These are phyloP conservation scores for Sarcophaga peregrina DNA, from an alignment of 1,140 invertebrate species.

Conservation along the genomic window DNA sequence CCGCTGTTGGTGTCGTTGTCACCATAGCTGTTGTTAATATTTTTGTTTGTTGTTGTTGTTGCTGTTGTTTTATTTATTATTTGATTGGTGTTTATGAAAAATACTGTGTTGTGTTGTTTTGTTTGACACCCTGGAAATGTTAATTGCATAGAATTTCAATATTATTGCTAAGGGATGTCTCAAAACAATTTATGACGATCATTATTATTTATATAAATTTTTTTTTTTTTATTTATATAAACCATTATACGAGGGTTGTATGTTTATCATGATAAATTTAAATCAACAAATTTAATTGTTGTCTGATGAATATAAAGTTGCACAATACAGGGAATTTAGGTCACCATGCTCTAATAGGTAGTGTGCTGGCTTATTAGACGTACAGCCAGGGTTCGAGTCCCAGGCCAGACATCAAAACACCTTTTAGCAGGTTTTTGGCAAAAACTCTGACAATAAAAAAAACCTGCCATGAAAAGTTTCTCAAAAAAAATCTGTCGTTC, in stretches of 20 bases:
- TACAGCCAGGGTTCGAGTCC: too few relatives aligned
- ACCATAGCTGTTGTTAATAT: neutral
- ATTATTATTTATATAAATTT: neutral
- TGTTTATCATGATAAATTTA: neutral
- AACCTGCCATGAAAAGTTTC: too few relatives aligned
- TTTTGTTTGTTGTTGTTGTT: neutral
- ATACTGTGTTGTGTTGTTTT: neutral
- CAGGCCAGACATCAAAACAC: too few relatives aligned
- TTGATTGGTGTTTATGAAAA: conserved; percentile 1
- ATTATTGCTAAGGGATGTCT: conserved; percentile 34
- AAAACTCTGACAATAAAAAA: too few relatives aligned
- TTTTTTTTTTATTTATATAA: neutral
- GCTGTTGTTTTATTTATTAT: too few relatives aligned
- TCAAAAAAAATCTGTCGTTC: too few relatives aligned
- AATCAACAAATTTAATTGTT: neutral
- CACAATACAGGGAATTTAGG: too few relatives aligned
- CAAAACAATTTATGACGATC: conserved; percentile 29
- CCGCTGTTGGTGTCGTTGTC: neutral
- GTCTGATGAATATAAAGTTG: too few relatives aligned
- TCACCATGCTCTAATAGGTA: too few relatives aligned
- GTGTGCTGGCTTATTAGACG: too few relatives aligned
- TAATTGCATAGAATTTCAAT: conserved; percentile 8
- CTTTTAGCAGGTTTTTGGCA: too few relatives aligned
- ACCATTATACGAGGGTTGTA: neutral
- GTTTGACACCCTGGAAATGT: neutral